Evolutionary conservation across 2,888 invertebrate genomes (phyloP).

Genomic region (Dione juno): DNA sequence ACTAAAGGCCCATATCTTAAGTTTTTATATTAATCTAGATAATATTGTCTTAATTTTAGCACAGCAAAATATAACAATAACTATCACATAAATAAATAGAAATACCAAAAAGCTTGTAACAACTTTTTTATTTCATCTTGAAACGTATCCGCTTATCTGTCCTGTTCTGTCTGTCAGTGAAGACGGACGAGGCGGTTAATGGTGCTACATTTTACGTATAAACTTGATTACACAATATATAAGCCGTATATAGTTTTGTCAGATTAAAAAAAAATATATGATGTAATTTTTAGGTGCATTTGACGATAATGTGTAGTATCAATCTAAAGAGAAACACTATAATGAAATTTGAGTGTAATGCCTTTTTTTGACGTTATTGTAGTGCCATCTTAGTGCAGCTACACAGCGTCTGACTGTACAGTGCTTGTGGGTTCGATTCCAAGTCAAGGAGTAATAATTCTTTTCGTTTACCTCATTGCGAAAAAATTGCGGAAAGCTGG

Average conservation of each 20-base stretch:
- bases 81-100: background rate
- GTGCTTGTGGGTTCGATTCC: too few species aligned
- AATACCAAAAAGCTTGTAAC: background rate
- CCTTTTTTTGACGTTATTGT: too few species aligned
- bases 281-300: too few species aligned
- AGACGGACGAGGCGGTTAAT: background rate
- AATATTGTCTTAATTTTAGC: background rate
- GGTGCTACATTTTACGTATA: background rate
- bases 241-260: background rate
- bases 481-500: too few species aligned
- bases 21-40: background rate
- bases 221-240: background rate
- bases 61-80: background rate
- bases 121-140: conserved; percentile 14
- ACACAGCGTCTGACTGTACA: too few species aligned
- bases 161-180: background rate
- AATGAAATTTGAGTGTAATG: too few species aligned
- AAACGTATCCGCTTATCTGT: background rate
- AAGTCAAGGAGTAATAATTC: too few species aligned
- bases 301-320: too few species aligned
- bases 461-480: too few species aligned
- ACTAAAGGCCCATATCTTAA: background rate
- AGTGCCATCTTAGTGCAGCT: too few species aligned
- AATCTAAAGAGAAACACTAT: too few species aligned
- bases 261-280: too few species aligned